Percentiles rank a stretch among this genome's conserved stretches.
These are phyloP conservation scores for Himalopsyche anomala DNA, from an alignment of 2,888 invertebrate genomes.

Conservation along the genomic window DNA sequence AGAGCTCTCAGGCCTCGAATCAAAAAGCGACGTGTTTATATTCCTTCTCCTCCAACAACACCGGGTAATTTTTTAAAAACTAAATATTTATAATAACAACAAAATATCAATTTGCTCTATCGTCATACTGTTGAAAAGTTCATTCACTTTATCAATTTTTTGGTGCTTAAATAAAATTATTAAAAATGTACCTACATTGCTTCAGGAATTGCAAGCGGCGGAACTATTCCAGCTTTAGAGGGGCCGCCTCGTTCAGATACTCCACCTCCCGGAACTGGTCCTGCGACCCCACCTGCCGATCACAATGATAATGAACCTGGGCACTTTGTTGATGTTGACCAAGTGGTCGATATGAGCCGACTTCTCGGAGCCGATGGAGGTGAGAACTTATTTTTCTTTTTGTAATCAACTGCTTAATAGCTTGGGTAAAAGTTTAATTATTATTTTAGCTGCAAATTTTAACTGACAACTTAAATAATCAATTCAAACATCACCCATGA, in stretches of 20 bases:
- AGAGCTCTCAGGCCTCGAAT: slow-evolving; percentile 87
- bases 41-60: slow-evolving; percentile 86
- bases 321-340: slow-evolving; percentile 78
- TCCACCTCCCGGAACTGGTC: slow-evolving; percentile 70
- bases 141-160: too few relatives aligned
- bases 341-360: slow-evolving; percentile 78
- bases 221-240: not conserved
- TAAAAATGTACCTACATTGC: too few relatives aligned
- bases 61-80: slow-evolving; percentile 70
- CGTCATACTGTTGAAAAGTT: too few relatives aligned
- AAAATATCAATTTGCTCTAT: too few relatives aligned
- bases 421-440: too few relatives aligned
- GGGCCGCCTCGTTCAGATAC: not conserved
- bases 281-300: slow-evolving; percentile 72
- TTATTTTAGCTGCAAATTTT: too few relatives aligned
- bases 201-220: too few relatives aligned
- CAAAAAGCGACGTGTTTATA: slow-evolving; percentile 85
- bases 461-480: too few relatives aligned
- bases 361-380: slow-evolving; percentile 78
- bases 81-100: too few relatives aligned
- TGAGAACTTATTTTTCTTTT: slow-evolving; percentile 62
- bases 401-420: too few relatives aligned
- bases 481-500: too few relatives aligned
- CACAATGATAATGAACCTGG: slow-evolving; percentile 72
- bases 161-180: too few relatives aligned